These are phyloP conservation scores for Nomada goodeniana DNA, from an alignment of 2,888 invertebrate species.

Conservation along the genomic window DNA sequence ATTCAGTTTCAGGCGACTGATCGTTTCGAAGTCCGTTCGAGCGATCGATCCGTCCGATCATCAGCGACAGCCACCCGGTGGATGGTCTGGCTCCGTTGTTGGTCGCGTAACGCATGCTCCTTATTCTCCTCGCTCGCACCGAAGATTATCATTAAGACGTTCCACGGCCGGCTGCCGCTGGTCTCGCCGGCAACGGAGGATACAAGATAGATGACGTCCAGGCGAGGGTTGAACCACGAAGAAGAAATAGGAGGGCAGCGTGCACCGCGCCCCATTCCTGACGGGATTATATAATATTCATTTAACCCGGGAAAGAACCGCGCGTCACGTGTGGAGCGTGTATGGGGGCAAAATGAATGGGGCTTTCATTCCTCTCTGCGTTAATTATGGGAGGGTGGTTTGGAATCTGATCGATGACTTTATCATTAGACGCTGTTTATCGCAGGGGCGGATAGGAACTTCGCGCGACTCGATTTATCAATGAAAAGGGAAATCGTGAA, in stretches of 20 bases:
- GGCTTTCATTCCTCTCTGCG: slow-evolving; percentile 44
- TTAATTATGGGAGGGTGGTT: slow-evolving; percentile 21
- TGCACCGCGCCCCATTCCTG: slow-evolving; percentile 36
- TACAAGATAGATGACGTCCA: slow-evolving; percentile 49
- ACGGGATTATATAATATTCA: slow-evolving; percentile 57
- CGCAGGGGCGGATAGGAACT: background rate
- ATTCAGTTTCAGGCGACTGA: slow-evolving; percentile 36
- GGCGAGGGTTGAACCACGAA: slow-evolving; percentile 2
- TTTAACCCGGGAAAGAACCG: slow-evolving; percentile 45
- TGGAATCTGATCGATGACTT: too few relatives aligned
- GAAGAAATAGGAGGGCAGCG: background rate
- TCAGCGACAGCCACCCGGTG: slow-evolving; percentile 7
- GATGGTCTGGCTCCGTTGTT: slow-evolving; percentile 7
- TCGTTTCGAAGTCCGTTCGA: slow-evolving; percentile 30
- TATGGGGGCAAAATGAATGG: background rate
- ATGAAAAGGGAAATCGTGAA: background rate
- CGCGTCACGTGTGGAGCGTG: too few relatives aligned
- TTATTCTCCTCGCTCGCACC: slow-evolving; percentile 45
- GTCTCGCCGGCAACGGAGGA: slow-evolving; percentile 18
- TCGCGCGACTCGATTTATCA: too few relatives aligned
- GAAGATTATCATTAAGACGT: slow-evolving; percentile 63
- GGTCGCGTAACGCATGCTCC: slow-evolving; percentile 45
- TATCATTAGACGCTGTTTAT: too few relatives aligned
- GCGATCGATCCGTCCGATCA: slow-evolving; percentile 12
- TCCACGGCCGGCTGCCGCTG: slow-evolving; percentile 27